Evolutionary conservation across 1,140 invertebrate species (phyloP).

Genomic region (Scaptodrosophila lebanonensis): DNA sequence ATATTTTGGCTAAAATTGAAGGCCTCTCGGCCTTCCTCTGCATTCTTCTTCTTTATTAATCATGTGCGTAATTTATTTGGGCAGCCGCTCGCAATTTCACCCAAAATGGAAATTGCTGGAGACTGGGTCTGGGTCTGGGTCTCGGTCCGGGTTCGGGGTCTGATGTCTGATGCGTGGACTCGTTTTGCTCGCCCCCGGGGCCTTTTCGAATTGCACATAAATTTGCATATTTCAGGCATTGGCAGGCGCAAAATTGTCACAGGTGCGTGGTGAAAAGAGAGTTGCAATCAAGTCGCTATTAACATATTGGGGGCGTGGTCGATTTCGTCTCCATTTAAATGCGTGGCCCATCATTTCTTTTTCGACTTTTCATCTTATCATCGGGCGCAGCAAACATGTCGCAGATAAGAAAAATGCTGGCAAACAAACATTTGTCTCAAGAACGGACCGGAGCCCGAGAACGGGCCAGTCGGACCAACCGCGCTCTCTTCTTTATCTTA

Average conservation of each 20-base stretch:
- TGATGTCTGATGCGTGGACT: background rate
- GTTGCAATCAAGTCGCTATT: slow-evolving; percentile 12
- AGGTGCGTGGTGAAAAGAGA: slow-evolving; percentile 66
- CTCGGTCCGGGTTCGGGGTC: background rate
- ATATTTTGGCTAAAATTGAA: slow-evolving; percentile 74
- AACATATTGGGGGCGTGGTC: slow-evolving; percentile 1
- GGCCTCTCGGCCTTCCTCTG: background rate
- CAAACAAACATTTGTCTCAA: slow-evolving; percentile 67
- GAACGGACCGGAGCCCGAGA: background rate
- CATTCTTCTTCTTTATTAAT: slow-evolving; percentile 57
- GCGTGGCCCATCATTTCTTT: slow-evolving; percentile 22
- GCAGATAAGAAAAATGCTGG: slow-evolving; percentile 19
- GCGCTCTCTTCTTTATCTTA: slow-evolving; percentile 47
- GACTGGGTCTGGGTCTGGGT: background rate
- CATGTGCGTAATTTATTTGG: slow-evolving; percentile 74
- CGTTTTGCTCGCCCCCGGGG: slow-evolving; percentile 24
- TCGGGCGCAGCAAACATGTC: slow-evolving; percentile 30
- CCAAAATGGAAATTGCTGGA: slow-evolving; percentile 64
- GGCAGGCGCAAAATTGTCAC: slow-evolving; percentile 62
- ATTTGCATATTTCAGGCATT: slow-evolving; percentile 67
- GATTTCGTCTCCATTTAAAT: slow-evolving; percentile 15
- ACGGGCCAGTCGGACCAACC: slow-evolving; percentile 45
- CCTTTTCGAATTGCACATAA: slow-evolving; percentile 30
- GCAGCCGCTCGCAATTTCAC: slow-evolving; percentile 65
- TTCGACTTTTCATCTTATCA: slow-evolving; percentile 40